Conservation (phyloP, 2,797 vertebrate genomes). For the Sandelia bainsii region DNA sequence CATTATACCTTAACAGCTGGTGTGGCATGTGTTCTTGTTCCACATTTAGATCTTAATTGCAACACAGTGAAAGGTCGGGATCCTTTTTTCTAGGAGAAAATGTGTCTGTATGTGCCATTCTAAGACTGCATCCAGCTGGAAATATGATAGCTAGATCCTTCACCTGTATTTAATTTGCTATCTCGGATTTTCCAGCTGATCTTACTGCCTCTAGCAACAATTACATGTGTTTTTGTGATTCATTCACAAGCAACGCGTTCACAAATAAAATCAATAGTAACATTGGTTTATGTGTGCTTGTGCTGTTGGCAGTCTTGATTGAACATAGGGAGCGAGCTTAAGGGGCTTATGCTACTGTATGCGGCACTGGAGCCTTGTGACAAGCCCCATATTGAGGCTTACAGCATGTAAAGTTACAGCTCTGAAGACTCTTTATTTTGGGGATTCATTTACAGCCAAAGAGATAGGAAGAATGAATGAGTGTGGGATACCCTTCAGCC, state of each 20-base stretch:
- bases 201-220: constrained; percentile 28
- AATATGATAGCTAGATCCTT: constrained; percentile 29
- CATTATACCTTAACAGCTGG: constrained; percentile 53
- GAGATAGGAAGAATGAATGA: constrained; percentile 38
- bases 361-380: constrained; percentile 35
- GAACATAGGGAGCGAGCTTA: constrained; percentile 47
- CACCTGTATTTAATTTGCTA: constrained; percentile 59
- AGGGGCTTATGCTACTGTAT: constrained; percentile 41
- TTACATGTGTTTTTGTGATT: constrained; percentile 54
- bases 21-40: constrained; percentile 57
- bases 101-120: constrained; percentile 5
- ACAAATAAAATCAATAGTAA: constrained; percentile 51
- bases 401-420: constrained; percentile 42
- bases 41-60: constrained; percentile 59
- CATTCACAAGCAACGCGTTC: constrained; percentile 49
- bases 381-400: constrained; percentile 42
- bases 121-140: constrained; percentile 7
- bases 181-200: constrained; percentile 51
- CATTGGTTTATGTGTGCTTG: constrained; percentile 23
- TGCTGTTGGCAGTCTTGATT: constrained; percentile 44
- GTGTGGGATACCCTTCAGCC: constrained; percentile 42
- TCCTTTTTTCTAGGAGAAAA: constrained; percentile 14
- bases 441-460: constrained; percentile 49
- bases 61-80: constrained; percentile 29
- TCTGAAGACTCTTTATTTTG: constrained; percentile 45